phyloP scores from a whole-genome alignment of 2,113 vertebrate genomes.

The Hystrix brachyura region DNA sequence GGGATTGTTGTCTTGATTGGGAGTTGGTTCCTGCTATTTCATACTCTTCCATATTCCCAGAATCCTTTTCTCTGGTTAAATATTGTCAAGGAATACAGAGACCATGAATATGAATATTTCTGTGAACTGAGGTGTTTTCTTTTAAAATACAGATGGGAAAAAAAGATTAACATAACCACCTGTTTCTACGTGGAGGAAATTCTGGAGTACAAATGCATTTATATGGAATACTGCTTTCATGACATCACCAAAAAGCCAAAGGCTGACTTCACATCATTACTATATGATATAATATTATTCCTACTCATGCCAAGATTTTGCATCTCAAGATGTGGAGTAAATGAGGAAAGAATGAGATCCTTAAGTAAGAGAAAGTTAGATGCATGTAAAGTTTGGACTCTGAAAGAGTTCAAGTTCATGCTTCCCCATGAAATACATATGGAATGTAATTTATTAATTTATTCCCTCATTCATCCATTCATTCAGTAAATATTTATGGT shows the following conservation, averaged over 20 bases:
- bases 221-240: constrained; percentile 56
- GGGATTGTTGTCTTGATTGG: background rate
- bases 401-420: background rate
- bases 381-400: constrained; percentile 26
- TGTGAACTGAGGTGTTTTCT: constrained; percentile 52
- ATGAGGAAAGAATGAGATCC: constrained; percentile 25
- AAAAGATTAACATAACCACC: constrained; percentile 61
- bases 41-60: background rate
- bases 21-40: background rate
- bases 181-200: constrained; percentile 76
- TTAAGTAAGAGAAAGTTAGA: constrained; percentile 35
- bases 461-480: background rate
- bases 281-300: constrained; percentile 71
- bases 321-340: constrained; percentile 49
- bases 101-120: constrained; percentile 38
- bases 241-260: constrained; percentile 69
- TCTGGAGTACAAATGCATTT: constrained; percentile 63
- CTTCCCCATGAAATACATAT: background rate
- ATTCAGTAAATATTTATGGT: background rate
- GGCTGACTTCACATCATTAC: constrained; percentile 66
- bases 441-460: constrained; percentile 11
- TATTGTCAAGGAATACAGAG: constrained; percentile 29
- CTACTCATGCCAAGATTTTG: constrained; percentile 63
- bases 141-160: constrained; percentile 44
- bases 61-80: background rate